phyloP scores from a whole-genome alignment of 2,888 invertebrate species.

The Amaurobius ferox region DNA sequence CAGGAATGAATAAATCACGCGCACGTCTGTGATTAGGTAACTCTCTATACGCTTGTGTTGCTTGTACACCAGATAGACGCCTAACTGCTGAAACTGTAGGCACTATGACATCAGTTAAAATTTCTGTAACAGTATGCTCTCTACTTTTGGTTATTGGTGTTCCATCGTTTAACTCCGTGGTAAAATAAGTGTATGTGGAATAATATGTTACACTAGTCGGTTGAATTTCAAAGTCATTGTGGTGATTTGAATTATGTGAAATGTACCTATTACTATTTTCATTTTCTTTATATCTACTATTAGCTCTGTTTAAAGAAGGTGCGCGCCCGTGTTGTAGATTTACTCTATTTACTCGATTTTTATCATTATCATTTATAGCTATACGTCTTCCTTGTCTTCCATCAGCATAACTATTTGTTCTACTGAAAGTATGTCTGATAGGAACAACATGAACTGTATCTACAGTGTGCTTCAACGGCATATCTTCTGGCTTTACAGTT shows the following conservation, averaged over 20 bases:
- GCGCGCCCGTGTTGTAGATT: neutral
- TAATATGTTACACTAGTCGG: slow-evolving; percentile 74
- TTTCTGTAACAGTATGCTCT: slow-evolving; percentile 72
- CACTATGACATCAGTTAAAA: slow-evolving; percentile 67
- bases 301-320: slow-evolving; percentile 10
- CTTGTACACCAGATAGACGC: neutral
- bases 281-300: neutral
- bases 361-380: neutral
- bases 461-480: neutral
- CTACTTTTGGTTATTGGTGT: slow-evolving; percentile 65
- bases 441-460: neutral
- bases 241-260: neutral
- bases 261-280: neutral
- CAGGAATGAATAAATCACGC: slow-evolving; percentile 10
- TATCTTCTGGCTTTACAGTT: slow-evolving; percentile 1
- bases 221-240: slow-evolving; percentile 35
- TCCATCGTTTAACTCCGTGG: slow-evolving; percentile 69
- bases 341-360: neutral
- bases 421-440: slow-evolving; percentile 13
- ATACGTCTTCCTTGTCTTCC: slow-evolving; percentile 46
- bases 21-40: neutral
- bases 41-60: neutral
- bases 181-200: slow-evolving; percentile 73
- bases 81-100: slow-evolving; percentile 48
- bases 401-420: slow-evolving; percentile 33